phyloP scores from a whole-genome alignment of 2,888 invertebrate genomes.

The Leucozona laternaria region DNA sequence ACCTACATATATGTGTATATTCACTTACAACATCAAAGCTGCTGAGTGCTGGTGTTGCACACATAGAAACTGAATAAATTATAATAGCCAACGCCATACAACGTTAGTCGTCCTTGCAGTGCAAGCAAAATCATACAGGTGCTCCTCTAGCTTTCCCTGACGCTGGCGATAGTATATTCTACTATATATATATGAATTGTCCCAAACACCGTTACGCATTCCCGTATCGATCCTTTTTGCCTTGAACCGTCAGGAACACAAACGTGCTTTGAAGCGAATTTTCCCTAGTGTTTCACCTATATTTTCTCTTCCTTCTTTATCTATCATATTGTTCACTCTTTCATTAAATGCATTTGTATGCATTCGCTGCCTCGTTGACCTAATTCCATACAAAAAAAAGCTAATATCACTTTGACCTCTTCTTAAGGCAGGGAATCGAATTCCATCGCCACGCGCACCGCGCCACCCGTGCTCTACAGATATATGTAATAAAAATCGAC shows the following conservation, averaged over 20 bases:
- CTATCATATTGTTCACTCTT: neutral
- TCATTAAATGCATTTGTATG: conserved; percentile 31
- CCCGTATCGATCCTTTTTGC: conserved; percentile 53
- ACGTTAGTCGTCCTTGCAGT: conserved; percentile 9
- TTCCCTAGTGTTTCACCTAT: neutral
- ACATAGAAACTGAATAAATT: conserved; percentile 57
- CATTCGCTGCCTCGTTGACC: conserved; percentile 52
- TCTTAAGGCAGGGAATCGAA: conserved; percentile 62
- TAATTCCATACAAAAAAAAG: conserved; percentile 62
- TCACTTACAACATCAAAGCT: neutral
- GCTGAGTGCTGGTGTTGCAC: neutral
- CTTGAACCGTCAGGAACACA: conserved; percentile 44
- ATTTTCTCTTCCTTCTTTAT: conserved; percentile 14
- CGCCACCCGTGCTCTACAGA: neutral
- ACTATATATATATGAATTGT: no score
- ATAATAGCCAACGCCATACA: conserved; percentile 39
- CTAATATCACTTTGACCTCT: conserved; percentile 68
- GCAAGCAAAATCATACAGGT: conserved; percentile 64
- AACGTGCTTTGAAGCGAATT: conserved; percentile 13
- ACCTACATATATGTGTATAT: neutral
- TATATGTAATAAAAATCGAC: conserved; percentile 30
- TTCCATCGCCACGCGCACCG: conserved; percentile 25
- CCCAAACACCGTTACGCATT: neutral
- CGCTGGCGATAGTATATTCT: neutral
- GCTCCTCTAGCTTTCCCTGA: conserved; percentile 4